Percentiles rank a stretch among this genome's conserved stretches.
Evolutionary conservation across 2,888 invertebrate species (phyloP).

Genomic region (Heteromurus nitidus): DNA sequence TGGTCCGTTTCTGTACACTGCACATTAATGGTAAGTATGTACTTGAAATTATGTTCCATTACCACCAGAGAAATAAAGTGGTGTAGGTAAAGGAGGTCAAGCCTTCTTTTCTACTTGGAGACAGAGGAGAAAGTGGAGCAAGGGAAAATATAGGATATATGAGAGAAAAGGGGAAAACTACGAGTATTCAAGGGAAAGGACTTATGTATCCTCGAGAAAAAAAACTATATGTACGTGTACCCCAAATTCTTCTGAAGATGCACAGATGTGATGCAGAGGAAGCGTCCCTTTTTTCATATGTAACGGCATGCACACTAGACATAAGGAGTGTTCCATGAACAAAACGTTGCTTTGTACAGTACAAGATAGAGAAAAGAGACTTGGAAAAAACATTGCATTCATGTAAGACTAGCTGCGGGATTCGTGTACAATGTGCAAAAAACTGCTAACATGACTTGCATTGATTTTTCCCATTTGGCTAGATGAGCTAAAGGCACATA

Average conservation of each 20-base stretch:
- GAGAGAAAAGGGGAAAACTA: constrained; percentile 3
- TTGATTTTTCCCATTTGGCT: constrained; percentile 50
- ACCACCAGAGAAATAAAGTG: constrained; percentile 9
- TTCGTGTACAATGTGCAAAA: background rate
- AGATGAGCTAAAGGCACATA: constrained; percentile 36
- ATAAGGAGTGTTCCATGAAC: background rate
- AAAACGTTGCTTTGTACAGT: background rate
- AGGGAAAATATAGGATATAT: too few relatives aligned
- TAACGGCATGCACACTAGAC: background rate
- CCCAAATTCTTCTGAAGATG: background rate
- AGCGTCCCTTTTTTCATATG: background rate
- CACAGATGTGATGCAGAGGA: constrained; percentile 10
- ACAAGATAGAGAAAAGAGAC: background rate
- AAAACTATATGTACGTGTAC: constrained; percentile 7
- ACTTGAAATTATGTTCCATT: constrained; percentile 24
- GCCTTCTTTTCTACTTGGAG: background rate
- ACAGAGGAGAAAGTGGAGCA: constrained; percentile 35
- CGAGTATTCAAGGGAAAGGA: background rate
- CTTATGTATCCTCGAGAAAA: background rate
- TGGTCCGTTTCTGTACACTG: too few relatives aligned
- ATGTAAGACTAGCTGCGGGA: background rate
- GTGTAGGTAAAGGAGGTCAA: constrained; percentile 26
- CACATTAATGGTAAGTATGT: too few relatives aligned
- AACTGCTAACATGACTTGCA: constrained; percentile 34
- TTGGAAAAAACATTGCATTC: background rate